These are phyloP conservation scores for Monopis laevigella DNA, from an alignment of 2,888 invertebrate species.

Conservation along the genomic window DNA sequence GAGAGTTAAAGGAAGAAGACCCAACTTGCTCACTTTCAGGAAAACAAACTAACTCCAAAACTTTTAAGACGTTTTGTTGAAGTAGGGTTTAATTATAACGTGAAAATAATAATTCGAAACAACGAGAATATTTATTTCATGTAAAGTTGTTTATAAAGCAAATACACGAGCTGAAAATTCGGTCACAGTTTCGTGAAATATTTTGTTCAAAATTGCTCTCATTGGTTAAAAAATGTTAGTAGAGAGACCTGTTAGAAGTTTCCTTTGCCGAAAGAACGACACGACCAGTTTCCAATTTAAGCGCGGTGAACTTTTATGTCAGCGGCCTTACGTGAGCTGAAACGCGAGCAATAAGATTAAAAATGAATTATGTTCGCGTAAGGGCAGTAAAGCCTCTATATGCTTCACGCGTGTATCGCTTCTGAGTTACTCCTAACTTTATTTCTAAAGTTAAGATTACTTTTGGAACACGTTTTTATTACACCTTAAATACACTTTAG, in stretches of 20 bases:
- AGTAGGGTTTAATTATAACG: too few relatives aligned
- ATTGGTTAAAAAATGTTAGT: too few relatives aligned
- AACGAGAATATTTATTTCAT: too few relatives aligned
- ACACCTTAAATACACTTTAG: too few relatives aligned
- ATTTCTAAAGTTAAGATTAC: constrained; percentile 5
- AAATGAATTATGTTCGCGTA: constrained; percentile 54
- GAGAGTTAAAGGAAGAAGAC: constrained; percentile 9
- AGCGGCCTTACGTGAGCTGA: constrained; percentile 57
- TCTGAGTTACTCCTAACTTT: background rate
- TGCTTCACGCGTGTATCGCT: constrained; percentile 3
- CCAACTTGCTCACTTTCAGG: constrained; percentile 9
- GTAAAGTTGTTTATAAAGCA: too few relatives aligned
- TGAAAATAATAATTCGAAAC: too few relatives aligned
- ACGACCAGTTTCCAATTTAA: constrained; percentile 52
- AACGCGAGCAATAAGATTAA: constrained; percentile 59
- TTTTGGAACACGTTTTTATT: constrained; percentile 4
- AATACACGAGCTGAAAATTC: too few relatives aligned
- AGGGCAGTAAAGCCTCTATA: constrained; percentile 22
- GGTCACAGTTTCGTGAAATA: too few relatives aligned
- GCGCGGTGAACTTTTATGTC: constrained; percentile 58
- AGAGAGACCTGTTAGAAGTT: too few relatives aligned
- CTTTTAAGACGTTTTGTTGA: constrained; percentile 5
- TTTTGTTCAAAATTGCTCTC: too few relatives aligned
- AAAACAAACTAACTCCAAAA: constrained; percentile 6
- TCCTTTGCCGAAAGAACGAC: too few relatives aligned